Evolutionary conservation across 2,888 invertebrate genomes (phyloP).

Genomic region (Julus scanicus): DNA sequence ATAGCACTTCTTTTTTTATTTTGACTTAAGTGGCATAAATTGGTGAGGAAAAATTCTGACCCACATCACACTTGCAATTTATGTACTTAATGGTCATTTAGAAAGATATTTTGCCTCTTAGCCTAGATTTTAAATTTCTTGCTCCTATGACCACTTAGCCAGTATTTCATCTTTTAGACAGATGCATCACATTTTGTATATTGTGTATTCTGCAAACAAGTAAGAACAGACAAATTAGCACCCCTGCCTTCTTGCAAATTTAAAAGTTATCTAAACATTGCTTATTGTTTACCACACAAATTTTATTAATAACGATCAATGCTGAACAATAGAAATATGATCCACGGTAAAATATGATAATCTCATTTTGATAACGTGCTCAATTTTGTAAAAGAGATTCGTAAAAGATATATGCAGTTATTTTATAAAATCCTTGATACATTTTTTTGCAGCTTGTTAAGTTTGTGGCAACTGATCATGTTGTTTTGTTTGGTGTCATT

Average conservation of each 20-base stretch:
- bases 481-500: neutral
- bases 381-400: no score
- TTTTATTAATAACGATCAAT: no score
- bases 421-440: neutral
- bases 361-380: no score
- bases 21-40: neutral
- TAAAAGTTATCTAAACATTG: no score
- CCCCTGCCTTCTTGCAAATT: no score
- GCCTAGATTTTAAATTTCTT: constrained; percentile 12
- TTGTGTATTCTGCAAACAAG: no score
- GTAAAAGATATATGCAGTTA: no score
- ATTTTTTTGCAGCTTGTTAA: neutral
- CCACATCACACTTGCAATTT: neutral
- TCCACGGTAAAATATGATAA: no score
- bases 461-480: neutral
- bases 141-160: neutral
- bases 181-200: no score
- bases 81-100: neutral
- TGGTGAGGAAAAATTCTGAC: neutral
- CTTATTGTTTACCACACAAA: no score
- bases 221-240: no score
- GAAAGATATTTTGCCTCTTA: neutral
- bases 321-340: no score
- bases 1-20: neutral
- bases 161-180: neutral